Conservation (phyloP, 1,140 invertebrate genomes). For the Macrobrachium rosenbergii region DNA sequence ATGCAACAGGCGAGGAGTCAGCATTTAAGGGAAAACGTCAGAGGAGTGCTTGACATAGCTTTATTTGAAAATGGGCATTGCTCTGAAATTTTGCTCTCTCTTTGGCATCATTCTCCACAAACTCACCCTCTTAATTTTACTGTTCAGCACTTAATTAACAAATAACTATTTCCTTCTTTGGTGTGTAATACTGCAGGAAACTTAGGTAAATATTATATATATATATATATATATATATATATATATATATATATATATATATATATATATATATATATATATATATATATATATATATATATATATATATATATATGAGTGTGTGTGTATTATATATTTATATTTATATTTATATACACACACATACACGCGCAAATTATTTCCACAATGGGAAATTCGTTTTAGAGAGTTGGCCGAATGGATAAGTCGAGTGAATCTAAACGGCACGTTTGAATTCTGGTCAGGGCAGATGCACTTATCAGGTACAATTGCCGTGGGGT, state of each 20-base stretch:
- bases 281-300: slow-evolving; percentile 41
- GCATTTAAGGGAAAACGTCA: too few relatives aligned
- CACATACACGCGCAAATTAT: background rate
- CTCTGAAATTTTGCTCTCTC: too few relatives aligned
- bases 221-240: slow-evolving; percentile 35
- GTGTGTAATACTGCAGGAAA: slow-evolving; percentile 15
- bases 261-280: slow-evolving; percentile 44
- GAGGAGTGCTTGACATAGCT: too few relatives aligned
- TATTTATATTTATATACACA: slow-evolving; percentile 16
- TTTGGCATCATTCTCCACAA: too few relatives aligned
- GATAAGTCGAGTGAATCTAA: too few relatives aligned
- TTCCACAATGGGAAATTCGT: too few relatives aligned
- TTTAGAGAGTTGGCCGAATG: too few relatives aligned
- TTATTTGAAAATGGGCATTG: too few relatives aligned
- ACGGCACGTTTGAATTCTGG: too few relatives aligned
- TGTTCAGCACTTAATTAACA: background rate
- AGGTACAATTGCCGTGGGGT: too few relatives aligned
- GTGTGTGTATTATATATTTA: slow-evolving; percentile 13
- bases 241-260: slow-evolving; percentile 44
- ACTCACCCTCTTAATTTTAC: background rate
- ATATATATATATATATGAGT: slow-evolving; percentile 47
- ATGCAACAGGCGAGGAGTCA: too few relatives aligned
- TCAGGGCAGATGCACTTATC: too few relatives aligned
- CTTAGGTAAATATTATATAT: background rate
- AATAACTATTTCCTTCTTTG: background rate